phyloP scores from a whole-genome alignment of 1,140 invertebrate species.

The Heterodera carotae region DNA sequence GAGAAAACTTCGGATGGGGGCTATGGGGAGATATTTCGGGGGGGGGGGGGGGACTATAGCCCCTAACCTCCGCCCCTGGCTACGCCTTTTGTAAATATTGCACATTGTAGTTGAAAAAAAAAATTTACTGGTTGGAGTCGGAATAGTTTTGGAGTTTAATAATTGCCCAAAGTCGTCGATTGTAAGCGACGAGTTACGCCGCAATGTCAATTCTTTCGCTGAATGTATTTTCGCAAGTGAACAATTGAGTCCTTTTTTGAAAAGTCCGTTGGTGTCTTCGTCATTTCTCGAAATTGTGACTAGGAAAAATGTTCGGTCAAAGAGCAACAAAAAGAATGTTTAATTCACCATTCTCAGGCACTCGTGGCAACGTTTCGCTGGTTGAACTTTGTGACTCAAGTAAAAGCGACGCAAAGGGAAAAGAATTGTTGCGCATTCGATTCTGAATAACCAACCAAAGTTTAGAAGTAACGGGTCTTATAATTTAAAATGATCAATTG shows the following conservation, averaged over 20 bases:
- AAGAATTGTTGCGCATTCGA: conserved; percentile 44
- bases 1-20: no score
- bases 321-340: neutral
- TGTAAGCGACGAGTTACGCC: neutral
- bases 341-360: conserved; percentile 30
- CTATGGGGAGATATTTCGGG: no score
- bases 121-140: neutral
- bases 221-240: neutral
- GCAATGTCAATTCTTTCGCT: neutral
- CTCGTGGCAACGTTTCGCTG: conserved; percentile 40
- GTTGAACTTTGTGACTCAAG: conserved; percentile 38
- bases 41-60: no score
- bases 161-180: neutral
- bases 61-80: no score
- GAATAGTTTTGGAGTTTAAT: neutral
- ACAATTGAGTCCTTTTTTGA: conserved; percentile 3
- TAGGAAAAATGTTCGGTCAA: conserved; percentile 16
- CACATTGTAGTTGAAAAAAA: neutral
- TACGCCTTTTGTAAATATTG: no score
- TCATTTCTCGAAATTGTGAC: neutral
- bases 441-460: conserved; percentile 18
- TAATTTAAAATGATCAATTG: no score
- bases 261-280: neutral
- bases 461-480: no score
- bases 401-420: conserved; percentile 40